phyloP scores from a whole-genome alignment of 2,797 vertebrate species.

The Sebastes taczanowskii region DNA sequence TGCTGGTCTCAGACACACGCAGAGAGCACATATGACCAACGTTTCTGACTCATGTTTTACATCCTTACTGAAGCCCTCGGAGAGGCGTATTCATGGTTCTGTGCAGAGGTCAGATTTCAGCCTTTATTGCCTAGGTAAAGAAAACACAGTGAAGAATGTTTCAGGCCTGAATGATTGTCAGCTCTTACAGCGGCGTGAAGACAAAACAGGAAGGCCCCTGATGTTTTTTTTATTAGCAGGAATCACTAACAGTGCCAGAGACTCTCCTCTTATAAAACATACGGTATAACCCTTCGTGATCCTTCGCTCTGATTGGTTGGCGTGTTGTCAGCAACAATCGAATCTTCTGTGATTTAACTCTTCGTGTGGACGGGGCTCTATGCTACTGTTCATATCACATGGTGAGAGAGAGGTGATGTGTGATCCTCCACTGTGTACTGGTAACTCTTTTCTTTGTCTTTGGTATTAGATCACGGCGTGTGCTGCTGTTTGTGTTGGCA shows the following conservation, averaged over 20 bases:
- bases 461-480: slow-evolving; percentile 1
- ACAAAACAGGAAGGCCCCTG: slow-evolving; percentile 78
- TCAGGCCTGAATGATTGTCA: slow-evolving; percentile 62
- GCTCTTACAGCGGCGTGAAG: slow-evolving; percentile 55
- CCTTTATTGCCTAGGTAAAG: slow-evolving; percentile 70
- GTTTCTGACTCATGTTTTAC: slow-evolving; percentile 47
- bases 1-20: slow-evolving; percentile 13
- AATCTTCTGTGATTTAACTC: slow-evolving; percentile 40
- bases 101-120: slow-evolving; percentile 59
- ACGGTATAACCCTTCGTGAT: slow-evolving; percentile 31
- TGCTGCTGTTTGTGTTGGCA: slow-evolving; percentile 37
- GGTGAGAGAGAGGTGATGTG: neutral
- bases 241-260: slow-evolving; percentile 65
- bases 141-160: slow-evolving; percentile 75
- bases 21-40: slow-evolving; percentile 11
- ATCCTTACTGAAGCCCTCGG: slow-evolving; percentile 41
- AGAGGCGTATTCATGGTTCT: slow-evolving; percentile 40
- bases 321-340: slow-evolving; percentile 41
- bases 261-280: slow-evolving; percentile 58
- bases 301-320: slow-evolving; percentile 47
- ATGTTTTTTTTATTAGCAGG: slow-evolving; percentile 70
- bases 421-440: neutral
- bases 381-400: slow-evolving; percentile 46
- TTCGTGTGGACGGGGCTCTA: neutral
- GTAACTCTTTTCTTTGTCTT: slow-evolving; percentile 3